phyloP scores from a whole-genome alignment of 2,797 vertebrate species.

The Acestrorhynchus altus region DNA sequence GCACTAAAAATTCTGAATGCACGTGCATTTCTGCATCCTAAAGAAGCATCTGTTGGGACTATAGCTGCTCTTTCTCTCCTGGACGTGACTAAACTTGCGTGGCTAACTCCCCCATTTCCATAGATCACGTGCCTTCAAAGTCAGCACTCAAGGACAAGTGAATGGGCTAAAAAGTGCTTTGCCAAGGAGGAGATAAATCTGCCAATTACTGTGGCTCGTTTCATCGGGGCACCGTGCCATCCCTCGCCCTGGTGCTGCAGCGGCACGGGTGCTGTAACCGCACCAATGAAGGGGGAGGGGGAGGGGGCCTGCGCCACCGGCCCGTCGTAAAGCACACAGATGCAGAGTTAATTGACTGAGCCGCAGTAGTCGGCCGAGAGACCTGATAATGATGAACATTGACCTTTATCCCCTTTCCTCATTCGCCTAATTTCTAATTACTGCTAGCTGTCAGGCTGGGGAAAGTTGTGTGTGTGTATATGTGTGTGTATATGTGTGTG shows the following conservation, averaged over 20 bases:
- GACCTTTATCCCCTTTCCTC: constrained; percentile 77
- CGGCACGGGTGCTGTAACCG: constrained; percentile 82
- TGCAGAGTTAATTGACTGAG: constrained; percentile 99
- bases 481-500: too few species aligned
- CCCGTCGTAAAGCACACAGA: constrained; percentile 98
- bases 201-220: constrained; percentile 93
- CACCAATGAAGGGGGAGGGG: constrained; percentile 81
- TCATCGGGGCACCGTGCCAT: constrained; percentile 89
- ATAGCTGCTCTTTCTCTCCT: constrained; percentile 25
- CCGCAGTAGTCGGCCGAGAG: constrained; percentile 88
- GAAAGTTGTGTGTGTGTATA: too few species aligned
- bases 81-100: constrained; percentile 34
- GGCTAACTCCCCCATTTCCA: constrained; percentile 42
- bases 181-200: constrained; percentile 91
- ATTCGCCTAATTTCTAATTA: constrained; percentile 89
- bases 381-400: constrained; percentile 88
- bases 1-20: neutral
- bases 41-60: constrained; percentile 10
- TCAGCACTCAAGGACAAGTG: constrained; percentile 89
- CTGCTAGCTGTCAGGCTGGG: constrained; percentile 68
- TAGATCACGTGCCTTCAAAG: constrained; percentile 73
- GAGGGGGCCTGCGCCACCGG: constrained; percentile 75
- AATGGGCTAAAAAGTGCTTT: constrained; percentile 76
- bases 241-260: constrained; percentile 80
- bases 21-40: neutral